Conservation (phyloP, 2,888 invertebrate species). For the Nomada fucata region DNA sequence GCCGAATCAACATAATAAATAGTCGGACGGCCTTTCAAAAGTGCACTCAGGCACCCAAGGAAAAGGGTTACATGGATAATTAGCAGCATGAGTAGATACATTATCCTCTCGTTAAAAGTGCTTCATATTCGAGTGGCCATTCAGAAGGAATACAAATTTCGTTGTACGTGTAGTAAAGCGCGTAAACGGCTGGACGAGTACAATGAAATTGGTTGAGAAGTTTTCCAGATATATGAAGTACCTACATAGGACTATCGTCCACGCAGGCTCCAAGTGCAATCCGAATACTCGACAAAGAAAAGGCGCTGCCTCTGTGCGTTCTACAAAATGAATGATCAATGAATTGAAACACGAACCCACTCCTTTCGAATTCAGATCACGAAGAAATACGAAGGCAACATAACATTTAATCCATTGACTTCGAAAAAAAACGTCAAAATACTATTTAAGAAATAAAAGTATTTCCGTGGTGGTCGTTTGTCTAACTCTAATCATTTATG, state of each 20-base stretch:
- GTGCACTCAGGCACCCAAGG: constrained; percentile 24
- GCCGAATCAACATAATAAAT: neutral
- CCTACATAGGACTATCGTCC: neutral
- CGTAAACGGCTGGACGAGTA: neutral
- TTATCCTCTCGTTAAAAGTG: constrained; percentile 50
- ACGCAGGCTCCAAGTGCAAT: constrained; percentile 19
- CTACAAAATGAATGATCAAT: constrained; percentile 3
- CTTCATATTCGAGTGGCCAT: constrained; percentile 49
- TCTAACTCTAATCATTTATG: no score
- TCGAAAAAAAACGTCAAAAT: no score
- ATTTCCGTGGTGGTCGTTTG: no score
- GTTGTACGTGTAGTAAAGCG: constrained; percentile 21
- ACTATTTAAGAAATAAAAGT: no score
- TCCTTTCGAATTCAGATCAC: neutral
- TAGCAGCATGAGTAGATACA: constrained; percentile 27
- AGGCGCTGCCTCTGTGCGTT: constrained; percentile 1
- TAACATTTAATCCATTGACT: no score
- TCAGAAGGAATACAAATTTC: constrained; percentile 44
- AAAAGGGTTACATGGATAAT: constrained; percentile 35
- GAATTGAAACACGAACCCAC: constrained; percentile 6
- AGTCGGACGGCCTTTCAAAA: constrained; percentile 9
- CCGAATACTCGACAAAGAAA: constrained; percentile 29
- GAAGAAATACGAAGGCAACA: neutral
- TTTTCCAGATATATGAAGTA: neutral
- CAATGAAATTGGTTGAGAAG: constrained; percentile 22